Conservation (phyloP, 2,113 vertebrate species). For the Canis aureus region DNA sequence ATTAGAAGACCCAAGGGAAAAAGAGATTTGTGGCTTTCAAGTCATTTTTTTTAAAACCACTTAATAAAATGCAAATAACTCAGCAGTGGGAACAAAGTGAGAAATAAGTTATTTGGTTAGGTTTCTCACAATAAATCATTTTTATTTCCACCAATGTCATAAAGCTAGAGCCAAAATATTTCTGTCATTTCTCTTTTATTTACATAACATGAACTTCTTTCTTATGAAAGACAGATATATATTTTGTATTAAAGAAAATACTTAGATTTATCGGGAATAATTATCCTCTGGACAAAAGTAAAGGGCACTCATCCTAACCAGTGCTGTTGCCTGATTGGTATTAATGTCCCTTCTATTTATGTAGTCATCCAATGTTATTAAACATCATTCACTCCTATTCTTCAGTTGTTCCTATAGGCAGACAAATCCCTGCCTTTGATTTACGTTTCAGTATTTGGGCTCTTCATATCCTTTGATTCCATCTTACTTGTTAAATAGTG, state of each 20-base stretch:
- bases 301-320: background rate
- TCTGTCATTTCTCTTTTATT: slow-evolving; percentile 40
- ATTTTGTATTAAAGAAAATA: slow-evolving; percentile 42
- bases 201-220: slow-evolving; percentile 23
- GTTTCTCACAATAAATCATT: slow-evolving; percentile 56
- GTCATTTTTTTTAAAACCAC: slow-evolving; percentile 8
- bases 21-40: background rate
- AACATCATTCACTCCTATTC: background rate
- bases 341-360: background rate
- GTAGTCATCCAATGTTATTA: background rate
- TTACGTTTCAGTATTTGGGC: background rate
- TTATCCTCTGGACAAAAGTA: background rate
- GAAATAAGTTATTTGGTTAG: slow-evolving; percentile 13
- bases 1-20: slow-evolving; percentile 17
- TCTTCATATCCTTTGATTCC: background rate
- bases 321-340: background rate
- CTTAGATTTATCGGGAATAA: slow-evolving; percentile 31
- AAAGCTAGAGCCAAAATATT: slow-evolving; percentile 1
- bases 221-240: background rate
- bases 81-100: background rate
- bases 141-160: slow-evolving; percentile 10
- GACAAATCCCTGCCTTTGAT: background rate
- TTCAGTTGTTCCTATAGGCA: background rate
- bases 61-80: slow-evolving; percentile 64
- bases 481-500: background rate